A percentile compares a stretch with the other conserved stretches of the same genome.
These are phyloP conservation scores for Bujurquina vittata DNA, from an alignment of 2,113 vertebrate species.

Conservation along the genomic window DNA sequence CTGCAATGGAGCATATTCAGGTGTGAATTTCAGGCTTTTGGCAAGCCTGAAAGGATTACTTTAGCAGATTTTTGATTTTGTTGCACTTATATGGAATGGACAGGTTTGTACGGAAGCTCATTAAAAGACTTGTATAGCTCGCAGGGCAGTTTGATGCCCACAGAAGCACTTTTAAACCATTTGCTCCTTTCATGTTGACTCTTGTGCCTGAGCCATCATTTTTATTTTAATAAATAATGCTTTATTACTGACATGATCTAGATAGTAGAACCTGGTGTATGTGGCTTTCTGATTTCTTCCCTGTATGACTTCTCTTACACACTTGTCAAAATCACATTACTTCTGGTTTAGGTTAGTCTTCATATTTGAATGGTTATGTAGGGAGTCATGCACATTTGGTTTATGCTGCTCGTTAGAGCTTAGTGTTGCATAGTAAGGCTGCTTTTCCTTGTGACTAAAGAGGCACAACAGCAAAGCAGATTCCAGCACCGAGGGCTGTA, in stretches of 20 bases:
- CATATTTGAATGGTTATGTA: slow-evolving; percentile 28
- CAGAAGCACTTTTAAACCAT: neutral
- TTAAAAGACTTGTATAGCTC: slow-evolving; percentile 18
- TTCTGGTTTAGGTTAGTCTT: neutral
- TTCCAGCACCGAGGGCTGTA: slow-evolving; percentile 53
- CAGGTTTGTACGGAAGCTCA: slow-evolving; percentile 30
- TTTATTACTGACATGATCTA: slow-evolving; percentile 12
- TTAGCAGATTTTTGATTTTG: slow-evolving; percentile 35
- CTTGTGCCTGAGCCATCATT: neutral
- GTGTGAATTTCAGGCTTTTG: slow-evolving; percentile 51
- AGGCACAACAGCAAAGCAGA: slow-evolving; percentile 47
- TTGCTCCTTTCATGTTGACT: neutral
- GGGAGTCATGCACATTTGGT: slow-evolving; percentile 15
- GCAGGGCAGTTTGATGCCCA: neutral
- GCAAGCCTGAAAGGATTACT: slow-evolving; percentile 29
- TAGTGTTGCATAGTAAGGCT: slow-evolving; percentile 13
- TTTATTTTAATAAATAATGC: slow-evolving; percentile 12
- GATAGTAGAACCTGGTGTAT: neutral
- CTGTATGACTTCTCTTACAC: neutral
- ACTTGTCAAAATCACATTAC: neutral
- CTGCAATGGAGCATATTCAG: slow-evolving; percentile 24
- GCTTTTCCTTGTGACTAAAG: slow-evolving; percentile 30
- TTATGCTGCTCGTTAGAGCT: slow-evolving; percentile 25
- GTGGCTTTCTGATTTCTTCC: neutral
- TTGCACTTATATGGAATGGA: slow-evolving; percentile 8